Evolutionary conservation across 2,797 vertebrate species (phyloP), one percentile per base, ranked within the genome.

Genomic region (Peromyscus eremicus): DNA sequence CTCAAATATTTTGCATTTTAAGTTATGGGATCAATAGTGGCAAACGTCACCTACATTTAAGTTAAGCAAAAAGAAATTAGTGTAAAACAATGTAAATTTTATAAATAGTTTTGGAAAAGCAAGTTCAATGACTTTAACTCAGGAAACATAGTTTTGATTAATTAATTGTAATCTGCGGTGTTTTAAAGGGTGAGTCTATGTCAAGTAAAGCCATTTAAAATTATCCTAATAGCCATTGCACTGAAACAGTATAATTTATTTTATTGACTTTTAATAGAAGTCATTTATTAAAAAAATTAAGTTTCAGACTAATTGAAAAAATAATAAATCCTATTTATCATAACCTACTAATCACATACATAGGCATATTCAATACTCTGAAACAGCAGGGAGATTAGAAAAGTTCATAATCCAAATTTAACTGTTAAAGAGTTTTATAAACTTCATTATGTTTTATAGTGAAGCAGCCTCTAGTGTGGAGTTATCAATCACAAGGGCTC

Each of bases 401-500:
- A 52, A 55, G 43, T 70, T 92, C 29, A 55, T 34, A 82, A 93
- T 92, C 2, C 29, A 76, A 91, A 11, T 1, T 89, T 95, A 96
- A 96, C 64, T 89, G 34, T 89, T 87, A 89, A 2, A 3, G 82
- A 95, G 34, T 94, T 98, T 96, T 96, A 97, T 82, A 49, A 83
- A 92, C 75, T 94, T 85, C 12, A 16, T 97, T 90, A n/a, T 94
- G 96, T 97, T 96, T 96, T 88, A 95, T 94, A 97, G 94, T 64
- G 60, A 17, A 87, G 5, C 0, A 6, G 29, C 7, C 40, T 94
- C 76, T 98, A 96, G 97, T 73, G 96, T 71, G 96, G 49, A 89
- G 5, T 77, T 97, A 98, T 87, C 94, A 95, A 98, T 98, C 91
- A 97, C 86, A 98, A 94, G 73, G 12, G 0, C 13, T 96, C 89